These are phyloP conservation scores for Adelphocoris suturalis DNA, from an alignment of 2,888 invertebrate species.

Conservation along the genomic window DNA sequence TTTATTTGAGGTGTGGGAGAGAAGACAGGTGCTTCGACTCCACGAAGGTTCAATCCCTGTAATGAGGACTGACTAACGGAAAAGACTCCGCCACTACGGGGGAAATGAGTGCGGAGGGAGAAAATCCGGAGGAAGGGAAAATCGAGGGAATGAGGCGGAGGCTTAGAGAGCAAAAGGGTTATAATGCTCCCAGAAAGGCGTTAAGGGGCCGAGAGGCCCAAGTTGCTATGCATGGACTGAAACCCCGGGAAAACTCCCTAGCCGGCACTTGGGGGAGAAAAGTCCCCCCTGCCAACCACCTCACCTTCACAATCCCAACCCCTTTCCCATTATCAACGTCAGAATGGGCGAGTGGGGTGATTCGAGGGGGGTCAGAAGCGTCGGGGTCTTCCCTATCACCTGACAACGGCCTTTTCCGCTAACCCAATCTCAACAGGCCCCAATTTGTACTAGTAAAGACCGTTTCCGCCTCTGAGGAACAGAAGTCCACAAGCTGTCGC, in stretches of 20 bases:
- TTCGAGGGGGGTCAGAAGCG: neutral
- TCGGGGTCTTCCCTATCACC: conserved; percentile 9
- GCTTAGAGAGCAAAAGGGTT: conserved; percentile 4
- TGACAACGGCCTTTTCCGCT: conserved; percentile 16
- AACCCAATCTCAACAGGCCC: conserved; percentile 11
- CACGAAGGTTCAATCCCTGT: neutral
- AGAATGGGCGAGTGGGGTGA: neutral
- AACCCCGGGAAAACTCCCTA: conserved; percentile 27
- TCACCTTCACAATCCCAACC: neutral
- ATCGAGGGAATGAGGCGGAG: neutral
- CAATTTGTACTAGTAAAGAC: conserved; percentile 27
- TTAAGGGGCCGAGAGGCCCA: conserved; percentile 19
- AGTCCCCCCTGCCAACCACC: neutral
- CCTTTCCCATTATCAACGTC: conserved; percentile 14
- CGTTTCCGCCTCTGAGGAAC: neutral
- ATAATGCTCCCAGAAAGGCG: conserved; percentile 22
- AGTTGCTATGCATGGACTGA: conserved; percentile 39
- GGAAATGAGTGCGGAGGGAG: neutral
- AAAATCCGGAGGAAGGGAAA: neutral
- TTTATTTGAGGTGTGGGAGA: neutral
- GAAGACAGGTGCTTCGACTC: neutral
- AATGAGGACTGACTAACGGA: neutral
- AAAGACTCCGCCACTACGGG: neutral
- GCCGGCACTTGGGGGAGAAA: conserved; percentile 20
- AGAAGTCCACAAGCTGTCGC: conserved; percentile 29